Evolutionary conservation across 2,113 vertebrate genomes (phyloP).

Genomic region (Eretmochelys imbricata): DNA sequence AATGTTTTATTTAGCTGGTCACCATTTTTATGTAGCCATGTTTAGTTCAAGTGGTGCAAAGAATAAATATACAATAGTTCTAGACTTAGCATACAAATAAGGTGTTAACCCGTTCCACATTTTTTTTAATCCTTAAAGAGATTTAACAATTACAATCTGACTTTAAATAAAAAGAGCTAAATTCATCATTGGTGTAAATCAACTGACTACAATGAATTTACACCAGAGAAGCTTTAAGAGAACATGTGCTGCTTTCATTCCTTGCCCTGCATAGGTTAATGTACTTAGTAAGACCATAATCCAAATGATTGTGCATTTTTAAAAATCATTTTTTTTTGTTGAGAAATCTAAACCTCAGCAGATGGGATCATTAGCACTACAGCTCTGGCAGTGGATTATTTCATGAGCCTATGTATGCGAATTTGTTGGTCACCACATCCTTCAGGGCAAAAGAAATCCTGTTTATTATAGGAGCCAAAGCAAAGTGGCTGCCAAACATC

Average conservation of each 20-base stretch:
- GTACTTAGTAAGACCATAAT: background rate
- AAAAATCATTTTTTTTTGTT: background rate
- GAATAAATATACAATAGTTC: background rate
- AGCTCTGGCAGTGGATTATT: background rate
- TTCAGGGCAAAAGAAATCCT: constrained; percentile 51
- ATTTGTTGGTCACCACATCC: constrained; percentile 43
- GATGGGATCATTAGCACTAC: background rate
- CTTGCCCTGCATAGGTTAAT: background rate
- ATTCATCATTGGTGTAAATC: background rate
- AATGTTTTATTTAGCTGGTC: background rate
- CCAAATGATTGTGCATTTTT: constrained; percentile 11
- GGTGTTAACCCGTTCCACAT: background rate
- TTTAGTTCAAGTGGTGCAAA: background rate
- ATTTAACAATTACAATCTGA: background rate
- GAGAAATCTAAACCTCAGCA: constrained; percentile 36
- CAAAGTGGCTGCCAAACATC: constrained; percentile 63
- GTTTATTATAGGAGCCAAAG: background rate
- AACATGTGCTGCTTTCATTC: background rate
- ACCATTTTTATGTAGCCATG: background rate
- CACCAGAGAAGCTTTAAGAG: constrained; percentile 1
- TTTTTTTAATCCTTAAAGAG: background rate
- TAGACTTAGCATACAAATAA: background rate
- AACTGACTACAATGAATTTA: background rate
- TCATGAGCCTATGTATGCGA: background rate
- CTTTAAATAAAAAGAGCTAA: background rate